Conservation (phyloP, 1,140 invertebrate genomes). For the Chironomus tepperi region DNA sequence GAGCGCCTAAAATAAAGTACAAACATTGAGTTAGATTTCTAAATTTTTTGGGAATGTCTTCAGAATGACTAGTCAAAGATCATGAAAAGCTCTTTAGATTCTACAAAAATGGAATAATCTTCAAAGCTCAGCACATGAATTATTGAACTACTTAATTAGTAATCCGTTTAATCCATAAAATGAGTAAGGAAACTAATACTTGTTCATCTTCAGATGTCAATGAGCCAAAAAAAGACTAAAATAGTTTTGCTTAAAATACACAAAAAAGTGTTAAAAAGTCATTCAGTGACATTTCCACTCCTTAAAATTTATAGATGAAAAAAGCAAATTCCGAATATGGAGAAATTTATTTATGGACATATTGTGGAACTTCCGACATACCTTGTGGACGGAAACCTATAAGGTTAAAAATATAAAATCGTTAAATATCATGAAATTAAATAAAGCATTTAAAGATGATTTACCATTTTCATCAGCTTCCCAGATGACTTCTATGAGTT, state of each 20-base stretch:
- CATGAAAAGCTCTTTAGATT: neutral
- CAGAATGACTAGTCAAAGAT: neutral
- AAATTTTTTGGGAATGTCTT: neutral
- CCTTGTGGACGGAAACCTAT: constrained; percentile 37
- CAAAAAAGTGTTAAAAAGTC: neutral
- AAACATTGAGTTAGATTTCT: neutral
- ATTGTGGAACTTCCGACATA: neutral
- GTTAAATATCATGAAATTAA: neutral
- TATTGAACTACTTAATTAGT: too few relatives aligned
- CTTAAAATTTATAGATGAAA: neutral
- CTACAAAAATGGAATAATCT: too few relatives aligned
- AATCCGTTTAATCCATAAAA: too few relatives aligned
- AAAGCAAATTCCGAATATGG: neutral
- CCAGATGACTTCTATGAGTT: constrained; percentile 58
- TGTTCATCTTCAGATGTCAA: too few relatives aligned
- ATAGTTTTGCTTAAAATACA: too few relatives aligned
- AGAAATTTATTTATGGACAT: neutral
- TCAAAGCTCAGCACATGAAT: too few relatives aligned
- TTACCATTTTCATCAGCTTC: constrained; percentile 68
- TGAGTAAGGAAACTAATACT: too few relatives aligned
- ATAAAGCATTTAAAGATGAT: constrained; percentile 34
- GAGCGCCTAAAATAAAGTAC: constrained; percentile 43
- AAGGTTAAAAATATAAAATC: neutral
- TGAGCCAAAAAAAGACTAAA: too few relatives aligned
- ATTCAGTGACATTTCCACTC: neutral